Conservation (phyloP, 2,113 vertebrate species). For the Formicarius rufipectus region DNA sequence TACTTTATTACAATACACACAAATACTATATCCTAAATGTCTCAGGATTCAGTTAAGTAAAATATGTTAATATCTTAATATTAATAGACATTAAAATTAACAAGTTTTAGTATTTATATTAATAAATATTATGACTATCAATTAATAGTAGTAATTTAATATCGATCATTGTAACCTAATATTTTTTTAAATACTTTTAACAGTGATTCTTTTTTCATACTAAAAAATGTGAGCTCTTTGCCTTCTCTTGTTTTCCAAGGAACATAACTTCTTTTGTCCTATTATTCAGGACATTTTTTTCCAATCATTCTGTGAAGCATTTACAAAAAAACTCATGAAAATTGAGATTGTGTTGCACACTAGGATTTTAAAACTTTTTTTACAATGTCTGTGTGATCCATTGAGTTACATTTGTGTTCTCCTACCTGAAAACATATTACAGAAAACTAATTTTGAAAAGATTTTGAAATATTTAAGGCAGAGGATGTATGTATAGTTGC, state of each 20-base stretch:
- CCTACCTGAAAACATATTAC: not conserved
- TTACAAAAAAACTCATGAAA: not conserved
- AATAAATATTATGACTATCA: not conserved
- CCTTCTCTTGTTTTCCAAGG: not conserved
- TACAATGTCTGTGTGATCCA: not conserved
- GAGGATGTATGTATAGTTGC: not conserved
- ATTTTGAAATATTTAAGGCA: not conserved
- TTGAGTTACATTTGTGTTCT: not conserved
- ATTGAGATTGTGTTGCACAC: rapidly evolving
- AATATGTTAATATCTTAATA: not conserved
- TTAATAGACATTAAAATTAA: not conserved
- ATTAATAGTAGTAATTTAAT: not conserved
- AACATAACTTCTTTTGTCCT: not conserved
- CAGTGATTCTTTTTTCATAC: not conserved
- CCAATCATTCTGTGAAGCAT: not conserved
- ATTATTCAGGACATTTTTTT: not conserved
- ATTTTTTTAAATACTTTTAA: not conserved
- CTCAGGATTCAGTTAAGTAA: not conserved
- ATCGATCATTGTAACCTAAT: not conserved
- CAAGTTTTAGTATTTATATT: not conserved
- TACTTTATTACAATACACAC: not conserved
- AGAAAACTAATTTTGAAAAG: not conserved
- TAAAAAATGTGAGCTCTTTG: not conserved
- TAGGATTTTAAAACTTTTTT: not conserved
- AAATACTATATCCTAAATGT: not conserved